phyloP scores from a whole-genome alignment of 2,888 invertebrate genomes.

The Agrotis clavis region DNA sequence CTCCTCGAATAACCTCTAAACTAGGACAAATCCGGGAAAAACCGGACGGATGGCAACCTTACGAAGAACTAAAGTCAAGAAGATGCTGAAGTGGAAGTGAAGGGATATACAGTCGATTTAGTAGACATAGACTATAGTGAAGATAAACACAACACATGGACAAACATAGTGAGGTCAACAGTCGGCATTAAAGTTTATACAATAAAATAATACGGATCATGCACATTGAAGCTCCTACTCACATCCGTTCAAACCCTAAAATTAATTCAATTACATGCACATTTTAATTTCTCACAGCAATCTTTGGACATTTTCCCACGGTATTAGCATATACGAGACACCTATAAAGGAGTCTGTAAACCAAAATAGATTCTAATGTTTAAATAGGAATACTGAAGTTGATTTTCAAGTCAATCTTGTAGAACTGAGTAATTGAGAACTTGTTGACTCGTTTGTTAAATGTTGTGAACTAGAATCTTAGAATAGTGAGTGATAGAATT shows the following conservation, averaged over 20 bases:
- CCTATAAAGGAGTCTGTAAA: slow-evolving; percentile 1
- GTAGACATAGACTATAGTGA: no score
- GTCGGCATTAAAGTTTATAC: no score
- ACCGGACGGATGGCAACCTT: neutral
- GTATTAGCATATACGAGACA: slow-evolving; percentile 7
- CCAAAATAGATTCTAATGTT: slow-evolving; percentile 34
- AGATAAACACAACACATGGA: no score
- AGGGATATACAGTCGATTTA: no score
- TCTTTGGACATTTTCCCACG: slow-evolving; percentile 37
- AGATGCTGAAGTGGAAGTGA: no score
- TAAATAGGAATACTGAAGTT: neutral
- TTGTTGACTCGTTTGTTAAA: neutral
- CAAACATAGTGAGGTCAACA: no score
- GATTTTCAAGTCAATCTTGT: neutral
- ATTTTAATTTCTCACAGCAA: slow-evolving; percentile 41
- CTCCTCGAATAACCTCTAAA: neutral
- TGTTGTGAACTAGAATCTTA: neutral
- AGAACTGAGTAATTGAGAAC: neutral
- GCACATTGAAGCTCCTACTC: neutral
- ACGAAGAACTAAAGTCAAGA: no score
- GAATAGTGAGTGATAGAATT: neutral
- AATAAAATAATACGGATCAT: slow-evolving; percentile 34
- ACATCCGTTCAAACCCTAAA: slow-evolving; percentile 15
- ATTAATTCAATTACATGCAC: slow-evolving; percentile 32
- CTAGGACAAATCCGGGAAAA: neutral